Percentiles rank a stretch among this genome's conserved stretches.
Evolutionary conservation across 2,113 vertebrate species (phyloP).

Genomic region (Gymnarchus niloticus): DNA sequence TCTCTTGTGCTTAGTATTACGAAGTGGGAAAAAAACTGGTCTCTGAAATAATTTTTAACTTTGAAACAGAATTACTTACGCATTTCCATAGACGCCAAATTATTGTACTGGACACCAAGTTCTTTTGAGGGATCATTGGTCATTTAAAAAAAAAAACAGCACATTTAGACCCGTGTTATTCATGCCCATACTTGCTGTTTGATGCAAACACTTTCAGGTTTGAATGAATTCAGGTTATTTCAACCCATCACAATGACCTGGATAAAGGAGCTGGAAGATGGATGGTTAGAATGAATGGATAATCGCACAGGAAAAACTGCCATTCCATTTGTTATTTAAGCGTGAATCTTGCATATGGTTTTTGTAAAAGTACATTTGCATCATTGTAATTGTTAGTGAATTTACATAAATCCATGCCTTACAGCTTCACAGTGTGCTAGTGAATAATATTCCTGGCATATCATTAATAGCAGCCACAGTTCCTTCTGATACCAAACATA

Average conservation of each 20-base stretch:
- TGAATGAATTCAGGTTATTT: not conserved
- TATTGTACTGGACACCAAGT: not conserved
- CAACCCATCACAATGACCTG: not conserved
- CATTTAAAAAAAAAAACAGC: not conserved
- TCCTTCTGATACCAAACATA: not conserved
- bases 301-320: not conserved
- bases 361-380: no score
- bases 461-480: not conserved
- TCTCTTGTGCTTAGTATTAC: not conserved
- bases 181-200: no score
- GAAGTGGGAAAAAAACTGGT: not conserved
- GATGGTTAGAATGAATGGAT: not conserved
- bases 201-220: not conserved
- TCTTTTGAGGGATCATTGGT: not conserved
- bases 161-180: no score
- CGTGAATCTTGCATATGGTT: no score
- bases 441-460: not conserved
- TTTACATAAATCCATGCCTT: no score
- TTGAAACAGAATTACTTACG: not conserved
- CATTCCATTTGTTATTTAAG: not conserved
- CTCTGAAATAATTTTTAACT: not conserved
- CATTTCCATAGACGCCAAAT: not conserved
- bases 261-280: not conserved
- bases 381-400: no score
- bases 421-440: not conserved